Conservation (phyloP, 2,797 vertebrate genomes). For the Poecilia gillii region DNA sequence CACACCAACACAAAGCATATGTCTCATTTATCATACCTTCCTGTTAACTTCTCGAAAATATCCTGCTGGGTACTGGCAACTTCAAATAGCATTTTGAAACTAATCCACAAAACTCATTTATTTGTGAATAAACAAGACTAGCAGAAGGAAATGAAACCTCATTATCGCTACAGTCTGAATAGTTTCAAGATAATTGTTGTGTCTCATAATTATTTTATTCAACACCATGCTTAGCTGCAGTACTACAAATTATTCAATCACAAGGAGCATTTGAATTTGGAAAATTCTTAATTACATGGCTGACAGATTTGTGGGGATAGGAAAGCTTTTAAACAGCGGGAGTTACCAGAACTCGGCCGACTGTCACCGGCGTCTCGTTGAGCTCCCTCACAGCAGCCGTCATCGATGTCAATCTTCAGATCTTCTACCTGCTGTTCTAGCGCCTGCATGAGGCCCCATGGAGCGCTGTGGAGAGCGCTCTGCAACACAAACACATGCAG, state of each 20-base stretch:
- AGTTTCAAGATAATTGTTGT: conserved; percentile 6
- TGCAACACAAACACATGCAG: conserved; percentile 59
- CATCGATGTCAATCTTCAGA: conserved; percentile 74
- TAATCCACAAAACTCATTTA: conserved; percentile 28
- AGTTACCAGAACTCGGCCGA: conserved; percentile 83
- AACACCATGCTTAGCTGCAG: neutral
- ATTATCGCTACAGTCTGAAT: conserved; percentile 9
- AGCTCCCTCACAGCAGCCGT: conserved; percentile 55
- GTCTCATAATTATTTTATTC: neutral
- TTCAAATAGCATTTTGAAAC: conserved; percentile 23
- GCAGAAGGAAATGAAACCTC: conserved; percentile 22
- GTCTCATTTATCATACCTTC: conserved; percentile 16
- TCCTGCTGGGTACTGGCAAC: conserved; percentile 1
- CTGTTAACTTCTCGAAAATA: conserved; percentile 24
- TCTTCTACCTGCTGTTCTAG: conserved; percentile 89
- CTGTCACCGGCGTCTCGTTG: conserved; percentile 73
- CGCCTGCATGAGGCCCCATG: conserved; percentile 84
- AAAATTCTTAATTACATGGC: conserved; percentile 11
- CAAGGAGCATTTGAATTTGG: conserved; percentile 18
- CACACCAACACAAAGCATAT: conserved; percentile 10
- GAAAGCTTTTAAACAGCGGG: conserved; percentile 14
- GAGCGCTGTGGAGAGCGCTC: conserved; percentile 81
- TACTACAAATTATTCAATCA: conserved; percentile 5
- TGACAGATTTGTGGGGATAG: conserved; percentile 6
- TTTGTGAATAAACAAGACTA: conserved; percentile 33